These are phyloP conservation scores for Ophonus ardosiacus DNA, from an alignment of 2,888 invertebrate species.

Conservation along the genomic window DNA sequence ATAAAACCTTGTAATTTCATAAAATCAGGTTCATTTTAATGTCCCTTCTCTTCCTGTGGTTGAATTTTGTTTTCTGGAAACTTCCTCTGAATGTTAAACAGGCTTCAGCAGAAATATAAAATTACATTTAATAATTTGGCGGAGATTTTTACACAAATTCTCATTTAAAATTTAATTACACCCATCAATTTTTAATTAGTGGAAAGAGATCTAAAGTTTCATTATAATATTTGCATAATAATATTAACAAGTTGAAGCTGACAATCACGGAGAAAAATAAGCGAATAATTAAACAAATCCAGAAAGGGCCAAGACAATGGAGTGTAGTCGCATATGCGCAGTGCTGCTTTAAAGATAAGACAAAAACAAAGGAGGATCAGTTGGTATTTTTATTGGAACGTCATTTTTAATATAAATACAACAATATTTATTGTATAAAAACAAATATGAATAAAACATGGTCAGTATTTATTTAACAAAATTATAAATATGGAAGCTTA, in stretches of 20 bases:
- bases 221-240: neutral
- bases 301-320: neutral
- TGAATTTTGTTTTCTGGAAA: slow-evolving; percentile 28
- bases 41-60: neutral
- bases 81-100: slow-evolving; percentile 10
- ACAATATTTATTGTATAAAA: too few species aligned
- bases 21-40: slow-evolving; percentile 18
- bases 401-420: too few species aligned
- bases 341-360: neutral
- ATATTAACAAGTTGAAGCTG: neutral
- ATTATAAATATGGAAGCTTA: too few species aligned
- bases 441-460: too few species aligned
- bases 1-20: neutral
- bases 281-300: neutral
- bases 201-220: neutral
- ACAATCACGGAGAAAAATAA: neutral
- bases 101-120: neutral
- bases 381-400: too few species aligned
- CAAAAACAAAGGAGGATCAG: too few species aligned
- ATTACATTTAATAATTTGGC: neutral
- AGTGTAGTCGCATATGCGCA: neutral
- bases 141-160: neutral
- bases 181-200: neutral
- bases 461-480: too few species aligned
- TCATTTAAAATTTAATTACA: neutral